Conservation (phyloP, 2,797 vertebrate species). For the Fundulus diaphanus region DNA sequence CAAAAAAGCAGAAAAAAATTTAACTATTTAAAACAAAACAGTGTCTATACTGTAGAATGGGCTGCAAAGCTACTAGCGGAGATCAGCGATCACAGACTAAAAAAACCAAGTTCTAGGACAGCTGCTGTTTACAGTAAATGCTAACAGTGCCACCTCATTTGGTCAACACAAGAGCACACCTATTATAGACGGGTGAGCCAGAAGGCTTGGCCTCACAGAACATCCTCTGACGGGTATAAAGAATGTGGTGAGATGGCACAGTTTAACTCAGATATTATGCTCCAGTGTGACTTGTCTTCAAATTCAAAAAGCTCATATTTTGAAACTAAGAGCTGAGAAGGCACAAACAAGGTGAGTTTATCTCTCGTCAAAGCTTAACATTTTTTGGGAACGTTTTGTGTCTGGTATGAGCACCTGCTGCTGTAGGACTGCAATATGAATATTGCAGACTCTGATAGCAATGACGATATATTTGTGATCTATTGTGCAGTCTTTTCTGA, state of each 20-base stretch:
- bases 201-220: background rate
- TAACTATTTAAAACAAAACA: background rate
- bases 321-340: no score
- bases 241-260: background rate
- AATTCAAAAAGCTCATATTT: no score
- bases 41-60: background rate
- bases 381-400: background rate
- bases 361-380: no score
- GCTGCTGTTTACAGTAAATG: slow-evolving; percentile 11
- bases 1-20: background rate
- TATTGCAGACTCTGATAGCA: background rate
- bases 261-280: background rate
- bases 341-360: no score
- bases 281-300: no score
- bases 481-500: no score
- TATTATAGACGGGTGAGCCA: background rate
- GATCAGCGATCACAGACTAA: background rate
- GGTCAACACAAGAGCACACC: background rate
- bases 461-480: no score
- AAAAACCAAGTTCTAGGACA: background rate
- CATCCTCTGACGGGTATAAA: background rate
- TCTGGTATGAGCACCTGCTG: background rate
- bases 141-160: slow-evolving; percentile 7
- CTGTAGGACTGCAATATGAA: background rate
- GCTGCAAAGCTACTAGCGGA: background rate